phyloP scores from a whole-genome alignment of 2,888 invertebrate species.

The Tribolium freemani region DNA sequence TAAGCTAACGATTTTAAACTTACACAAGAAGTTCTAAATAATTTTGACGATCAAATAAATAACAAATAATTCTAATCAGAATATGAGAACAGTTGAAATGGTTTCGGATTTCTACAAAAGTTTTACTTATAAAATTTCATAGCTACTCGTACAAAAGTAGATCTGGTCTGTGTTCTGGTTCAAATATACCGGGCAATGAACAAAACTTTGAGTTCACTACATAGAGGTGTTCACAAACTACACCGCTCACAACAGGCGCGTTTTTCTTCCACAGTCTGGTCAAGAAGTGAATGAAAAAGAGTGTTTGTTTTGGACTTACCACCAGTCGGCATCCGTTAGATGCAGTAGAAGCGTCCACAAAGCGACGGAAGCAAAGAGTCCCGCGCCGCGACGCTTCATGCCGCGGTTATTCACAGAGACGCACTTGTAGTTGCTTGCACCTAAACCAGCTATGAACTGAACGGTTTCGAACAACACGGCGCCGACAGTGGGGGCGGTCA shows the following conservation, averaged over 20 bases:
- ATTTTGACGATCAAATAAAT: too few relatives aligned
- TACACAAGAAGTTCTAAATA: too few relatives aligned
- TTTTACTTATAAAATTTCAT: too few relatives aligned
- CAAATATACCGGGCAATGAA: too few relatives aligned
- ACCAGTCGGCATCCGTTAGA: slow-evolving; percentile 63
- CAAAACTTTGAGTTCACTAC: background rate
- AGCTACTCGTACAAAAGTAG: too few relatives aligned
- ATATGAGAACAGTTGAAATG: too few relatives aligned
- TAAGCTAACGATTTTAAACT: too few relatives aligned
- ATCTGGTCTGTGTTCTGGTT: too few relatives aligned
- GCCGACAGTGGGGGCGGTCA: slow-evolving; percentile 43
- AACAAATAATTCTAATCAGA: too few relatives aligned
- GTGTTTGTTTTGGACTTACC: slow-evolving; percentile 55
- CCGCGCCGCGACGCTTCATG: slow-evolving; percentile 65
- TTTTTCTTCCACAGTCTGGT: background rate
- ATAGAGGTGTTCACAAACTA: background rate
- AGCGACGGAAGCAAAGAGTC: slow-evolving; percentile 62
- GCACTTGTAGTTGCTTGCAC: slow-evolving; percentile 56
- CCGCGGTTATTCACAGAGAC: slow-evolving; percentile 52
- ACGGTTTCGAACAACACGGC: slow-evolving; percentile 31
- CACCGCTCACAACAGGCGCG: background rate
- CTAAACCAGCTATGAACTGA: slow-evolving; percentile 56
- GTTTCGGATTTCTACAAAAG: too few relatives aligned
- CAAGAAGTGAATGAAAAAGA: too few relatives aligned
- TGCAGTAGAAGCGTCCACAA: slow-evolving; percentile 62